These are phyloP conservation scores for Ichneumoninae sp. DNA, from an alignment of 2,888 invertebrate genomes.

Conservation along the genomic window DNA sequence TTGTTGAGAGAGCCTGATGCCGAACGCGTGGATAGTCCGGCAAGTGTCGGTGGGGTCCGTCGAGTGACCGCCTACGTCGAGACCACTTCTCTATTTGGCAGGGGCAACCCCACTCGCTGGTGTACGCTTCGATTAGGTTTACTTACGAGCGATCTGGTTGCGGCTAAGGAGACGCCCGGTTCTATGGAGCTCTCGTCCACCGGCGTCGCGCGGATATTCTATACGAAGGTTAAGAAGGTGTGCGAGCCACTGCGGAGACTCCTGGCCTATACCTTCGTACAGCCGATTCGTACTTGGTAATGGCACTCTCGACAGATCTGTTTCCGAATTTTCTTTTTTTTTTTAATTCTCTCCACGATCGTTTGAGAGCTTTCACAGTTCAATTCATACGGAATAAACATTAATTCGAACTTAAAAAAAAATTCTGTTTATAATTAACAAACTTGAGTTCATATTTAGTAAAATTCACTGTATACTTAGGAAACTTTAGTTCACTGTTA, in stretches of 20 bases:
- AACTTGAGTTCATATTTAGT: not conserved
- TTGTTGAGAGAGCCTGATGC: slow-evolving; percentile 34
- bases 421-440: too few species aligned
- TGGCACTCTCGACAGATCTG: not conserved
- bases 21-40: slow-evolving; percentile 34
- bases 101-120: slow-evolving; percentile 69
- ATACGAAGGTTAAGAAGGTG: slow-evolving; percentile 15
- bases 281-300: not conserved
- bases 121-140: slow-evolving; percentile 78
- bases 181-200: slow-evolving; percentile 56
- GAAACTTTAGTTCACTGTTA: not conserved
- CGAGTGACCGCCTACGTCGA: slow-evolving; percentile 80
- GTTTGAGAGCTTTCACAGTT: too few species aligned
- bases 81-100: slow-evolving; percentile 81
- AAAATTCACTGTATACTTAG: not conserved
- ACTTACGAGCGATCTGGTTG: slow-evolving; percentile 77
- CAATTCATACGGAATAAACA: too few species aligned
- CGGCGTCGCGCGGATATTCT: slow-evolving; percentile 5
- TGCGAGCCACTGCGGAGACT: not conserved
- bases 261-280: not conserved
- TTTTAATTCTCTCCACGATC: too few species aligned
- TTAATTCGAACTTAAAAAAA: too few species aligned
- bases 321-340: not conserved
- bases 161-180: slow-evolving; percentile 77
- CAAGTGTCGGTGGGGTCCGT: slow-evolving; percentile 68